Conservation (phyloP, 2,797 vertebrate species). For the Neomorphus geoffroyi region DNA sequence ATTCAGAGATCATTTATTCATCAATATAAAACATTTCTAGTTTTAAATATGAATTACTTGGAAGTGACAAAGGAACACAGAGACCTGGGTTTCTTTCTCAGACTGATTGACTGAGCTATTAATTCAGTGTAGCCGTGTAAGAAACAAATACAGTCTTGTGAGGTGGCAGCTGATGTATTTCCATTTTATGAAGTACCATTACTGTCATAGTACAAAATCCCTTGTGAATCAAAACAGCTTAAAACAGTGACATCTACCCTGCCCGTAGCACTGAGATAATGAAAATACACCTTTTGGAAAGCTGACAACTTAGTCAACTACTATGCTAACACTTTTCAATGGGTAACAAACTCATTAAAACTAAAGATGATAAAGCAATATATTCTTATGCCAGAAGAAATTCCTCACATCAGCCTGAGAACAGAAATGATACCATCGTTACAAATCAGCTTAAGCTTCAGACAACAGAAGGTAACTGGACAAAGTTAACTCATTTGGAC, state of each 20-base stretch:
- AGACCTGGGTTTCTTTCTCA: not conserved
- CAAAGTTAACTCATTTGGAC: not conserved
- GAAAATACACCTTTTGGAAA: not conserved
- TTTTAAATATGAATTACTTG: constrained; percentile 5
- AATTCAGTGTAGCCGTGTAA: not conserved
- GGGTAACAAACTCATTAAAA: not conserved
- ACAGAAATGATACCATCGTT: not conserved
- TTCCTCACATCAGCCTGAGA: not conserved
- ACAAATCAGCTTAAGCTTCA: not conserved
- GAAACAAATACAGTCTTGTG: constrained; percentile 1
- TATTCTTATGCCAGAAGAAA: not conserved
- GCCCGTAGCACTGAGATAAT: not conserved
- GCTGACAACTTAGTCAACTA: not conserved
- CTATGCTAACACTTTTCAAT: not conserved
- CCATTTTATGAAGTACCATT: constrained; percentile 19
- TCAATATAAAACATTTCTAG: not conserved
- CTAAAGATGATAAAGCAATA: not conserved
- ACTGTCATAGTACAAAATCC: not conserved
- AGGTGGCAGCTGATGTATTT: not conserved
- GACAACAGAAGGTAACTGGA: not conserved
- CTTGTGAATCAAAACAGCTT: not conserved
- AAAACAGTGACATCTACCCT: constrained; percentile 6
- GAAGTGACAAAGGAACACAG: not conserved
- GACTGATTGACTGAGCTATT: constrained; percentile 32
- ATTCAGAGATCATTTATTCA: not conserved